Evolutionary conservation across 1,140 invertebrate species (phyloP), one percentile per base, ranked within the genome.

Genomic region (Lasaia peninsularis): DNA sequence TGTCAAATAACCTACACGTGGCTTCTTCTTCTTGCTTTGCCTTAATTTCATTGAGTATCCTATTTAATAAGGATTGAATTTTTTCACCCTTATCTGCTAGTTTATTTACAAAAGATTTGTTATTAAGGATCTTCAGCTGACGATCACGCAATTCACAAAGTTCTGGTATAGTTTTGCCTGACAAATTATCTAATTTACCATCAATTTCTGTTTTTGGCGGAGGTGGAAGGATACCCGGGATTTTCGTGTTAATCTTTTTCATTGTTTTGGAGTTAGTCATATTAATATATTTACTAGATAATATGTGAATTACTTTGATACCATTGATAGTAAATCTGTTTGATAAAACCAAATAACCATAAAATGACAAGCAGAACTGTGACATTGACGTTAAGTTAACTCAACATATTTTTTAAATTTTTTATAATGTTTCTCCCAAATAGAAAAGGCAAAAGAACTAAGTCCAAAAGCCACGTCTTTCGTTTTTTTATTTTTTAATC

Each of bases 71-170:
- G 14, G 78, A 71, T 61, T 86, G 80, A 33, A 95, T 92, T 75
- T 92, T 94, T 50, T 90, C 88, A 7, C 94, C 94, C 79, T 93
- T 94, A 62, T 95, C 94, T 0, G 92, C 89, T 57, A 95, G 74
- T 66, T 90, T 92, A 4, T 71, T 88, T 49, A 88, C 77, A 61
- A 90, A 90, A 18, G 59, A 16, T 56, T 87, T 89, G 54, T 86
- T 86, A 50, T 78, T 78, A 35, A 88, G 48, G 16, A 88, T 67
- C 65, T 88, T 88, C 11, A 69, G 24, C 54, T 88, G 82, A 24
- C 85, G 63, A 52, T 85, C 77, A 21, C 73, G 69, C 18, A 88
- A 67, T 48, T 88, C 85, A 40, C 71, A 34, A 18, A 88, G 61
- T 70, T 88, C 78, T 5, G 70, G 21, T 50, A 76, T 53, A 9